Evolutionary conservation across 2,797 vertebrate species (phyloP).

Genomic region (Neostethus bicornis): DNA sequence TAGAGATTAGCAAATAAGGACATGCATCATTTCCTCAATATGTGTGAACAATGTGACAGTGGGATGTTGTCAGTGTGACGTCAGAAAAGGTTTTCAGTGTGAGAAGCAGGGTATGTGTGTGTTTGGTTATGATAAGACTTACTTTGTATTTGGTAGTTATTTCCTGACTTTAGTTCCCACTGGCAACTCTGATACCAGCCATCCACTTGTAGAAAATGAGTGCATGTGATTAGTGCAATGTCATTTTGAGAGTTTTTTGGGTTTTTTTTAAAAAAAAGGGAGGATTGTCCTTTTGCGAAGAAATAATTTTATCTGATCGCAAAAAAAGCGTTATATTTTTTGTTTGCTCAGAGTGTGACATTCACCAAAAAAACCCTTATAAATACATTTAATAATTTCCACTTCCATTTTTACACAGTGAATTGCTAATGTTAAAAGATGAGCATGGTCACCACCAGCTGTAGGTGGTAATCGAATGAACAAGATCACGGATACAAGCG

Average conservation of each 20-base stretch:
- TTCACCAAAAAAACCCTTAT: too few relatives aligned
- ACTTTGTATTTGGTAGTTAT: conserved; percentile 55
- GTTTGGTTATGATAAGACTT: conserved; percentile 69
- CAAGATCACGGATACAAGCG: too few relatives aligned
- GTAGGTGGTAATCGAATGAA: too few relatives aligned
- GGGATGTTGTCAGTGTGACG: conserved; percentile 61
- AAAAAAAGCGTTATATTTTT: too few relatives aligned
- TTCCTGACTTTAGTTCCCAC: conserved; percentile 38
- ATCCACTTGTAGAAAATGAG: conserved; percentile 39
- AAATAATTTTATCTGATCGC: too few relatives aligned
- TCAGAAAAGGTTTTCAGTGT: conserved; percentile 27
- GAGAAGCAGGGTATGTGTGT: conserved; percentile 38
- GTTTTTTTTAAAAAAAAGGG: too few relatives aligned
- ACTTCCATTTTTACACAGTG: too few relatives aligned
- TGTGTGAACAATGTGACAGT: conserved; percentile 41
- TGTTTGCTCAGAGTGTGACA: too few relatives aligned
- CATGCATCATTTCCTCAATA: conserved; percentile 65
- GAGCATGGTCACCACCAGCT: too few relatives aligned
- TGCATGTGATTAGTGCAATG: conserved; percentile 17
- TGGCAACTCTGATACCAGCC: conserved; percentile 39
- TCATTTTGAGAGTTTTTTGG: neutral
- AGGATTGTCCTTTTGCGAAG: too few relatives aligned
- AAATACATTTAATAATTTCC: too few relatives aligned
- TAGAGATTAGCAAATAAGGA: conserved; percentile 30
- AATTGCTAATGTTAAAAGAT: too few relatives aligned